A percentile compares a stretch with the other conserved stretches of the same genome.
Evolutionary conservation across 2,888 invertebrate genomes (phyloP).

Genomic region (Celastrina argiolus): DNA sequence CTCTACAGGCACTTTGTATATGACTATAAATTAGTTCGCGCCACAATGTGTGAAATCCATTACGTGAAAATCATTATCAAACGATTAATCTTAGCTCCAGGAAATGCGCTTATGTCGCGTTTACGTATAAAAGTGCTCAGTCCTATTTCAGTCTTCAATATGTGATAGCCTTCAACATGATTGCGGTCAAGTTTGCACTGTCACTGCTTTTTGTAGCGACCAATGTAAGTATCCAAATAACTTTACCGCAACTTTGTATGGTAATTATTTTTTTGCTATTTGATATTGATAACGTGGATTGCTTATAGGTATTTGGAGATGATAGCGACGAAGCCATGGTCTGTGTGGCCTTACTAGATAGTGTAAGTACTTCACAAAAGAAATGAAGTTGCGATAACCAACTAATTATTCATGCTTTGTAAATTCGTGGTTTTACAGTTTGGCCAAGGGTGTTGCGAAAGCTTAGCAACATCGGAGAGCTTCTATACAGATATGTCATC

Average conservation of each 20-base stretch:
- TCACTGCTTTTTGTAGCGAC: background rate
- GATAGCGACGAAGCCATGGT: conserved; percentile 30
- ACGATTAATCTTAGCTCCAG: conserved; percentile 23
- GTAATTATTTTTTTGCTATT: conserved; percentile 2
- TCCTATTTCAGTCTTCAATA: background rate
- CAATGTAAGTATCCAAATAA: conserved; percentile 23
- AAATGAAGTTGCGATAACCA: no score
- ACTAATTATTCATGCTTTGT: background rate
- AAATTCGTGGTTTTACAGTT: background rate
- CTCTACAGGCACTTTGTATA: background rate
- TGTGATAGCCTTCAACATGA: background rate
- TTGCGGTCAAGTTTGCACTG: conserved; percentile 1
- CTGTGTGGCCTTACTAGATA: conserved; percentile 35
- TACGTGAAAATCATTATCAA: conserved; percentile 26
- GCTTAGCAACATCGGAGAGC: conserved; percentile 24
- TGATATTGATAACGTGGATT: background rate
- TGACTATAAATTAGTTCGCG: conserved; percentile 23
- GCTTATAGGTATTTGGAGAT: conserved; percentile 32
- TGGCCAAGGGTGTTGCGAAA: conserved; percentile 34
- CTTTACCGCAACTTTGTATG: no score
- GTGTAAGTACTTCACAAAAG: no score
- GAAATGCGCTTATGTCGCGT: conserved; percentile 26
- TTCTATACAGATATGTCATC: conserved; percentile 29
- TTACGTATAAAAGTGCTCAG: conserved; percentile 26
- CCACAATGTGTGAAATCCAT: conserved; percentile 27